Evolutionary conservation across 2,888 invertebrate genomes (phyloP).

Genomic region (Microchrysa polita): DNA sequence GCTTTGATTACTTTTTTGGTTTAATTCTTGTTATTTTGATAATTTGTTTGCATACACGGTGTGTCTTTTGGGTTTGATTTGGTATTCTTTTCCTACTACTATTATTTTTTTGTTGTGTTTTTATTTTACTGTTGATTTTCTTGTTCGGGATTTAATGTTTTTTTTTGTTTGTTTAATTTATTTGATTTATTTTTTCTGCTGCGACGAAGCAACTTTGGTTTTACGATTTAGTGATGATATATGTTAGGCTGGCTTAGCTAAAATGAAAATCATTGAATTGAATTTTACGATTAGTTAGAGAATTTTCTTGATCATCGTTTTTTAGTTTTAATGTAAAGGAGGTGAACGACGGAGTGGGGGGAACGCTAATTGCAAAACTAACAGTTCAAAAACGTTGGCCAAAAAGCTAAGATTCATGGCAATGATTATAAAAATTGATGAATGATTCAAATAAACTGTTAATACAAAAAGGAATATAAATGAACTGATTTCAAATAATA

Average conservation of each 20-base stretch:
- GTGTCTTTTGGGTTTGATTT: too few species aligned
- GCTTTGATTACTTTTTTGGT: slow-evolving; percentile 13
- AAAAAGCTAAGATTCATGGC: neutral
- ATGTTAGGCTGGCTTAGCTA: slow-evolving; percentile 63
- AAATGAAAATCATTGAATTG: slow-evolving; percentile 50
- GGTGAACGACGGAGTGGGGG: too few species aligned
- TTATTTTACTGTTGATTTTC: too few species aligned
- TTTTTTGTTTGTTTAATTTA: neutral
- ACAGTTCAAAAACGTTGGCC: too few species aligned
- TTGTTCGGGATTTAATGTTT: too few species aligned
- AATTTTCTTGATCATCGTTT: slow-evolving; percentile 5
- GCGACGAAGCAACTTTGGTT: slow-evolving; percentile 54
- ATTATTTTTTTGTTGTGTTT: slow-evolving; percentile 26
- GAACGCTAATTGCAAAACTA: too few species aligned
- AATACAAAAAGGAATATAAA: neutral
- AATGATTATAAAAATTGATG: neutral
- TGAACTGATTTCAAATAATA: too few species aligned
- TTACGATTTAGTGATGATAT: slow-evolving; percentile 60
- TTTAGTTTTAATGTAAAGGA: neutral
- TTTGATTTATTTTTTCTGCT: slow-evolving; percentile 40
- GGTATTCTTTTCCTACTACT: slow-evolving; percentile 40
- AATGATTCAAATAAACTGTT: neutral
- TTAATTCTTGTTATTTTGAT: slow-evolving; percentile 16
- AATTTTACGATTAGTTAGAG: slow-evolving; percentile 38
- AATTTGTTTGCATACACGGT: slow-evolving; percentile 23